Percentiles rank a stretch among this genome's conserved stretches.
Evolutionary conservation across 1,140 invertebrate genomes (phyloP).

Genomic region (Drosophila mayri): DNA sequence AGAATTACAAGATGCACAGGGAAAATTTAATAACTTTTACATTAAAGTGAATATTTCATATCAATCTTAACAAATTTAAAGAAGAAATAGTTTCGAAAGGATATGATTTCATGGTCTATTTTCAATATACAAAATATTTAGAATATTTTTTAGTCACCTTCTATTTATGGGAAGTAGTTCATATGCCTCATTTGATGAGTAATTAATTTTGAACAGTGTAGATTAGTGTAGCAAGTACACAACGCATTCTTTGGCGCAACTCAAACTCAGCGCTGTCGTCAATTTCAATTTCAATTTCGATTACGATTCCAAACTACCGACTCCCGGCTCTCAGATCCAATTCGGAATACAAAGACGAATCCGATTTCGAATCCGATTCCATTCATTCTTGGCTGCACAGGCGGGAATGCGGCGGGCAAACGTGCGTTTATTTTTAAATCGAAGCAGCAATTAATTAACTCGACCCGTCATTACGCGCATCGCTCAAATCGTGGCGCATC

Average conservation of each 20-base stretch:
- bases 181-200: too few relatives aligned
- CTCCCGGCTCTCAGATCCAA: constrained; percentile 31
- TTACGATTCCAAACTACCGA: constrained; percentile 25
- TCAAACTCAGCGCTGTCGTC: constrained; percentile 59
- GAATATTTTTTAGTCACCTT: not conserved
- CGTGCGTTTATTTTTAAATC: constrained; percentile 82
- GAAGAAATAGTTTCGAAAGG: too few relatives aligned
- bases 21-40: not conserved
- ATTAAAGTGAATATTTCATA: not conserved
- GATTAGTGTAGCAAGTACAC: constrained; percentile 25
- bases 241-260: constrained; percentile 61
- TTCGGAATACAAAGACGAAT: constrained; percentile 36
- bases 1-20: constrained; percentile 12
- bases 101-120: too few relatives aligned
- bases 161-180: not conserved
- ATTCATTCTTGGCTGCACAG: constrained; percentile 72
- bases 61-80: too few relatives aligned
- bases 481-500: constrained; percentile 77
- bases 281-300: constrained; percentile 64
- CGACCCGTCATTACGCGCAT: constrained; percentile 81
- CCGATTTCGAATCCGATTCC: constrained; percentile 52
- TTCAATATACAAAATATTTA: not conserved
- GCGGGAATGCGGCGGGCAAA: constrained; percentile 73
- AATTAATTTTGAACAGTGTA: constrained; percentile 2
- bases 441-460: constrained; percentile 82